These are phyloP conservation scores for Scelioninae gen. 2 DNA, from an alignment of 2,888 invertebrate species.

Conservation along the genomic window DNA sequence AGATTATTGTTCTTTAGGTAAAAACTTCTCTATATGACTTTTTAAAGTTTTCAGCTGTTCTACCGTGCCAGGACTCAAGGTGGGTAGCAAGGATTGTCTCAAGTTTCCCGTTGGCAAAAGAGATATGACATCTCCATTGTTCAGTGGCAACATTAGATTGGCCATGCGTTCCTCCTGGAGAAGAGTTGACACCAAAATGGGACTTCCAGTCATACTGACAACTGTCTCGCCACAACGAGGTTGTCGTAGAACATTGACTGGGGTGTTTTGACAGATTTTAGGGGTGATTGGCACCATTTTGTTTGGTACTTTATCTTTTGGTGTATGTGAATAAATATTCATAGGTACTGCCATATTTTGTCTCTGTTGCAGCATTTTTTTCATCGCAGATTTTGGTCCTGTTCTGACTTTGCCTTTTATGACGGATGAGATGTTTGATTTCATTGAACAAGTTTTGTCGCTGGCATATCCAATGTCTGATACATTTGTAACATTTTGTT, in stretches of 20 bases:
- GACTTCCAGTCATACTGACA: conserved; percentile 78
- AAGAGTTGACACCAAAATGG: conserved; percentile 78
- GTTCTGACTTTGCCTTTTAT: conserved; percentile 5
- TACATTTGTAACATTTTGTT: not conserved
- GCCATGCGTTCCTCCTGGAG: conserved; percentile 77
- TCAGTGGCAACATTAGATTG: conserved; percentile 81
- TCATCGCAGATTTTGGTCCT: conserved; percentile 13
- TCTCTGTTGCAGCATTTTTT: not conserved
- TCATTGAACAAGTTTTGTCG: conserved; percentile 6
- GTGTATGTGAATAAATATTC: conserved; percentile 47
- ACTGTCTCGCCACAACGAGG: conserved; percentile 82
- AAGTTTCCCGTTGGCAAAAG: conserved; percentile 76
- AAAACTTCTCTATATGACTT: conserved; percentile 55
- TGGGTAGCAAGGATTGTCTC: conserved; percentile 48
- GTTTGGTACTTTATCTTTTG: conserved; percentile 1
- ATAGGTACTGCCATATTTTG: not conserved
- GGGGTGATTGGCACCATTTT: conserved; percentile 68
- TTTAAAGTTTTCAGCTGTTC: conserved; percentile 48
- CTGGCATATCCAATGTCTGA: conserved; percentile 22
- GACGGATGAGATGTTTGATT: not conserved
- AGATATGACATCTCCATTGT: conserved; percentile 80
- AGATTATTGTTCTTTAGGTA: conserved; percentile 18
- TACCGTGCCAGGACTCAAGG: conserved; percentile 25
- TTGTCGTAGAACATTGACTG: conserved; percentile 79
- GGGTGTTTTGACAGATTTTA: conserved; percentile 79